Conservation (phyloP, 2,888 invertebrate species). For the Thalpophila matura region DNA sequence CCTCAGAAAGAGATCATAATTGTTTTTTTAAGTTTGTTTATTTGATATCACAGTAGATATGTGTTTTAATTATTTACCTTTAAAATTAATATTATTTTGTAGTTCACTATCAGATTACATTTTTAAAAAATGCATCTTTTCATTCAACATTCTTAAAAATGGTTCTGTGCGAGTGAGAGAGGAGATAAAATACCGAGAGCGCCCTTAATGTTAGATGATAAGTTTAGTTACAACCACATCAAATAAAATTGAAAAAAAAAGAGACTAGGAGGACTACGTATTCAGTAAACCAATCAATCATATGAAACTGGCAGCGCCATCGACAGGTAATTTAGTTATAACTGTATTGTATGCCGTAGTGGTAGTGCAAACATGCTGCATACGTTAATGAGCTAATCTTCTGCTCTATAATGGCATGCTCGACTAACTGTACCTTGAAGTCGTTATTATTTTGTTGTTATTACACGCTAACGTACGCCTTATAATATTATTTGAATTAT, state of each 20-base stretch:
- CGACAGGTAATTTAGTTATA: conserved; percentile 53
- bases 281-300: conserved; percentile 39
- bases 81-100: too few species aligned
- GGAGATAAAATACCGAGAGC: too few species aligned
- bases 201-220: too few species aligned
- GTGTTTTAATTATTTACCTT: too few species aligned
- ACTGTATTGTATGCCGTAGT: conserved; percentile 44
- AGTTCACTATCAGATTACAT: too few species aligned
- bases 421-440: conserved; percentile 45
- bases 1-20: too few species aligned
- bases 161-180: too few species aligned
- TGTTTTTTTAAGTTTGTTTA: too few species aligned
- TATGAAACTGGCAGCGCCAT: conserved; percentile 33
- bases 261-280: conserved; percentile 1
- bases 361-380: conserved; percentile 46
- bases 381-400: conserved; percentile 49
- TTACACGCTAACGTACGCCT: conserved; percentile 3
- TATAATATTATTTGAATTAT: background rate
- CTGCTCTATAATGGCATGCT: conserved; percentile 44
- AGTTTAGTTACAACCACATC: background rate
- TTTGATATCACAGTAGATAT: too few species aligned
- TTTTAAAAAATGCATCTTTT: too few species aligned
- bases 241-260: conserved; percentile 25
- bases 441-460: conserved; percentile 18
- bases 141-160: too few species aligned